Evolutionary conservation across 1,140 invertebrate genomes (phyloP).

Genomic region (Chironomus tepperi): DNA sequence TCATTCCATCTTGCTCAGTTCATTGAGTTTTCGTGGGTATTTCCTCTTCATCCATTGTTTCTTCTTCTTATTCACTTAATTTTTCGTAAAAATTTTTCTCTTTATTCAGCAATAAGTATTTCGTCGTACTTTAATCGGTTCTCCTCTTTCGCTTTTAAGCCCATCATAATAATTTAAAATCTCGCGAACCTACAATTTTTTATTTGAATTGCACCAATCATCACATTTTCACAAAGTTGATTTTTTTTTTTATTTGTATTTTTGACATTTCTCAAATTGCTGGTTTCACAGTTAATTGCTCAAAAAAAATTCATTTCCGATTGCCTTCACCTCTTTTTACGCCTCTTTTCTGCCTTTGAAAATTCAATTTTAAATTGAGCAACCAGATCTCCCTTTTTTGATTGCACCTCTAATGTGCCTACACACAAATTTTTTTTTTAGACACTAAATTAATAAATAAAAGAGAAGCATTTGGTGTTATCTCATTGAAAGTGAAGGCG

Average conservation of each 20-base stretch:
- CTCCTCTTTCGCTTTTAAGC: background rate
- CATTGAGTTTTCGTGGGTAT: background rate
- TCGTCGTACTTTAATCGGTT: background rate
- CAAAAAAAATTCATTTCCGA: background rate
- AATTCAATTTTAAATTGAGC: background rate
- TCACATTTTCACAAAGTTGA: background rate
- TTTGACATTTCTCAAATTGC: background rate
- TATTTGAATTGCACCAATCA: background rate
- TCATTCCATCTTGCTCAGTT: background rate
- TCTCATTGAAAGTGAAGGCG: background rate
- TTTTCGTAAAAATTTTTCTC: background rate
- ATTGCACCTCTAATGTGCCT: too few relatives aligned
- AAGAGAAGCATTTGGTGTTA: background rate
- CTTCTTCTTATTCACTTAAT: too few relatives aligned
- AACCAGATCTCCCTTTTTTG: background rate
- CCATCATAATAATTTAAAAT: background rate
- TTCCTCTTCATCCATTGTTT: background rate
- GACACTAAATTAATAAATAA: too few relatives aligned
- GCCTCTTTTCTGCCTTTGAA: background rate
- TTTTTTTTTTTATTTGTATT: background rate
- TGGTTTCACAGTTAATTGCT: background rate
- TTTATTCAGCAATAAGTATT: background rate
- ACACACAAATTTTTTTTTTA: too few relatives aligned
- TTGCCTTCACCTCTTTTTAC: slow-evolving; percentile 6
- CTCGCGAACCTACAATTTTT: background rate